Base-by-base conservation (phyloP, 2,113 vertebrate species). In the Falcunculus frontatus region DNA sequence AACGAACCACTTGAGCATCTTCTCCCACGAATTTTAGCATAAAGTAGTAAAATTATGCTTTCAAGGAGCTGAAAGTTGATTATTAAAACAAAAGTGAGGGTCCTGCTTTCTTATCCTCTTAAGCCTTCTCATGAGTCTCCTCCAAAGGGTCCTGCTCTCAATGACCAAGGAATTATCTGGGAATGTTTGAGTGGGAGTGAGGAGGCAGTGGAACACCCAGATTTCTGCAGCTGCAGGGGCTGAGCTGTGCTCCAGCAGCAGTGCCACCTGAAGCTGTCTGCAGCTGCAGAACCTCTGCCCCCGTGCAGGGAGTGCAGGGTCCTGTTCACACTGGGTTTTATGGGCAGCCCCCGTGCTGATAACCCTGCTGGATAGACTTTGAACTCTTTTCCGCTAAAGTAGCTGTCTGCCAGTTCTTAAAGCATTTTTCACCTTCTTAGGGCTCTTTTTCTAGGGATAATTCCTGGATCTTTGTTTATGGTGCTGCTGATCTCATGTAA, bases 121-220 rank as follows among this genome's bases (percentile, higher is more conserved):
- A 30, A 67, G 6, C 25, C 6, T 26, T 21, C 9, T 37, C 7
- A 1, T 4, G 46, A 49, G 13, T 10, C n/a, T 83, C 11, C 26
- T 73, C 47, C 44, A 13, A 37, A 52, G 26, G 26, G 3, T 18
- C 27, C 17, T 4, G 8, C 26, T 23, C 20, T 35, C n/a, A 16
- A 2, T 9, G n/a, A 8, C 11, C 4, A 8, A 35, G 74, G 32
- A 69, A 47, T 16, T 67, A 5, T 1, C 17, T 17, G 2, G 56
- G 18, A 16, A 19, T 16, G 25, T 52, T 16, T 49, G 42, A 33
- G 11, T 39, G 53, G 29, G 22, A 55, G 11, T 8, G 5, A 30
- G 12, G 16, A 9, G 13, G 2, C 16, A 9, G 16, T 15, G 27
- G 3, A 4, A 10, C 17, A 1, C 3, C 32, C 37, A 13, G 8